These are phyloP conservation scores for Acestrorhynchus altus DNA, from an alignment of 2,797 vertebrate species.

Conservation along the genomic window DNA sequence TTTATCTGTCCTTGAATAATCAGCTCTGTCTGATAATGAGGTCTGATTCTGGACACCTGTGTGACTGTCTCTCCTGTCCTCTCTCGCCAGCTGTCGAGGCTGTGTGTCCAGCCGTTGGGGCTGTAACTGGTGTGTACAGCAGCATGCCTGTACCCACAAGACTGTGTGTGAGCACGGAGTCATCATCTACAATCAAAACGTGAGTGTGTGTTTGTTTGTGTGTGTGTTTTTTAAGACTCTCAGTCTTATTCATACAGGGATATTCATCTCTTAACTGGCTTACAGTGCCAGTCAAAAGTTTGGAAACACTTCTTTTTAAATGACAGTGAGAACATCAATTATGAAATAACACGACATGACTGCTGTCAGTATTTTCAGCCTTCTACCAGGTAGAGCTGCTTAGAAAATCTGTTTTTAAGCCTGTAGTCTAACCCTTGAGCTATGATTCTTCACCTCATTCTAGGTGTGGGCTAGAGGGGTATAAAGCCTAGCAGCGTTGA, in stretches of 20 bases:
- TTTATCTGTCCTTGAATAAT: not conserved
- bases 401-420: no score
- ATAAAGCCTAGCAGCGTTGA: no score
- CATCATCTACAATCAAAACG: conserved; percentile 90
- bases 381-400: no score
- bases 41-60: not conserved
- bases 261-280: not conserved
- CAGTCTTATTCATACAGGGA: no score
- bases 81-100: conserved; percentile 84
- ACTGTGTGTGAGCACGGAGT: conserved; percentile 85
- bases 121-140: conserved; percentile 96
- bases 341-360: no score
- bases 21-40: not conserved
- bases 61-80: conserved; percentile 30
- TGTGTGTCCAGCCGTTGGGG: conserved; percentile 94
- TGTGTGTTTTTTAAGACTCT: not conserved
- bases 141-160: conserved; percentile 92
- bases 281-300: not conserved
- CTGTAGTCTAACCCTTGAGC: no score
- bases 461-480: no score
- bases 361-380: no score
- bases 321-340: no score
- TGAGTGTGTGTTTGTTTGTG: conserved; percentile 67
- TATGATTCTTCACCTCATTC: no score
- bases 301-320: not conserved